These are phyloP conservation scores for Drosophila parabipectinata DNA, from an alignment of 1,140 invertebrate species.

Conservation along the genomic window DNA sequence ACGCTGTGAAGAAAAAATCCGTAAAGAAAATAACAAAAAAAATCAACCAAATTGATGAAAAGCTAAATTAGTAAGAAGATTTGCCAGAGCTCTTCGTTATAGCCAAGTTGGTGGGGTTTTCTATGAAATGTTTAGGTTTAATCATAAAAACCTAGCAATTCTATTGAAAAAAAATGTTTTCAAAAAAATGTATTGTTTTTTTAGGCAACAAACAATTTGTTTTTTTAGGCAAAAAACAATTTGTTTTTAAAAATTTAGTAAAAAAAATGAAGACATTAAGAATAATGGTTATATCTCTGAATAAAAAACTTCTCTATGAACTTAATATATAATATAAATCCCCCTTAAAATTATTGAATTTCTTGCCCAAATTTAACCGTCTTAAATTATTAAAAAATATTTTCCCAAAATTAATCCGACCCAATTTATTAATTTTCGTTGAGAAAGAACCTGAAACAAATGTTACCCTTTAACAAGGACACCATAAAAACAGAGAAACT, in stretches of 20 bases:
- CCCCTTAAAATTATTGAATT: too few relatives aligned
- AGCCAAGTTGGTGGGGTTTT: not conserved
- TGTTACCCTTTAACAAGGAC: not conserved
- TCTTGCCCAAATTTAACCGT: not conserved
- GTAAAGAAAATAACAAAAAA: constrained; percentile 19
- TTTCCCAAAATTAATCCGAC: not conserved
- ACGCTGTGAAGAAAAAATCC: constrained; percentile 13
- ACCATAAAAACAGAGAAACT: not conserved
- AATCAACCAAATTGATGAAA: constrained; percentile 16
- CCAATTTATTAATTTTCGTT: not conserved
- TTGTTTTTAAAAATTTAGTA: too few relatives aligned
- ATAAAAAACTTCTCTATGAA: too few relatives aligned
- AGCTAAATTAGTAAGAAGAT: constrained; percentile 34
- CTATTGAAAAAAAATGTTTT: not conserved
- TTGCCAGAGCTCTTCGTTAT: constrained; percentile 8
- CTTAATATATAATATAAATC: too few relatives aligned
- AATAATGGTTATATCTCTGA: too few relatives aligned
- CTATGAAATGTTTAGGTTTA: not conserved
- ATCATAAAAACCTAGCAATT: not conserved
- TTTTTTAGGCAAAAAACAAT: too few relatives aligned
- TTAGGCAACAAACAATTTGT: too few relatives aligned
- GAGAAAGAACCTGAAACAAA: not conserved
- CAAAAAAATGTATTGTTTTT: too few relatives aligned
- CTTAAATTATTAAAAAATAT: not conserved
- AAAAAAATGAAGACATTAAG: too few relatives aligned